phyloP scores from a whole-genome alignment of 2,113 vertebrate genomes.

The Grantiella picta region DNA sequence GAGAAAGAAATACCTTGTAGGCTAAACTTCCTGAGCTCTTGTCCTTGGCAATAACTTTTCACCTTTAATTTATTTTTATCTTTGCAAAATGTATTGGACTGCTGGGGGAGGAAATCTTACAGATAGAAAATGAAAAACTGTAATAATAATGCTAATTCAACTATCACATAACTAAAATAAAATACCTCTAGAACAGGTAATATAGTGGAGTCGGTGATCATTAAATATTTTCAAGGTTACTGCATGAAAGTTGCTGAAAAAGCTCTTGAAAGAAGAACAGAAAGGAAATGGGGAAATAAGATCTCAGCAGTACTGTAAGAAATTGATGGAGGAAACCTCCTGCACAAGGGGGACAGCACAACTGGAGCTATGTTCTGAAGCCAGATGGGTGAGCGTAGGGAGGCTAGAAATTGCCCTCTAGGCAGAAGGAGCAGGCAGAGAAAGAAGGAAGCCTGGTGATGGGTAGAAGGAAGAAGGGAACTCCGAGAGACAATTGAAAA shows the following conservation, averaged over 20 bases:
- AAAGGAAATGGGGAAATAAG: neutral
- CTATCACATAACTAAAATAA: conserved; percentile 30
- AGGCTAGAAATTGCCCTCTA: neutral
- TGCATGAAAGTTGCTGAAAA: neutral
- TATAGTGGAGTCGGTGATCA: neutral
- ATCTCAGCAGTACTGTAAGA: neutral
- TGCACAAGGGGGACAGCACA: neutral
- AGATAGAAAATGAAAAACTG: conserved; percentile 7
- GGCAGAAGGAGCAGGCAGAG: neutral
- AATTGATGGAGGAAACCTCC: neutral
- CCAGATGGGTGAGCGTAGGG: neutral
- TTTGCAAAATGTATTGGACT: neutral
- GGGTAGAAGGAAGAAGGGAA: neutral
- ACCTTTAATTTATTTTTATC: conserved; percentile 49
- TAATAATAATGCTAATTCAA: conserved; percentile 41
- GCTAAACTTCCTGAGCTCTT: neutral
- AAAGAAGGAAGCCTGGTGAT: neutral
- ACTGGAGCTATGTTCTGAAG: neutral
- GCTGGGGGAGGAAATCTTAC: neutral
- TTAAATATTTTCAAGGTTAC: conserved; percentile 48
- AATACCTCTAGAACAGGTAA: conserved; percentile 2
- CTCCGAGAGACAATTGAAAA: neutral
- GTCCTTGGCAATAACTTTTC: conserved; percentile 32
- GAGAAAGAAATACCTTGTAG: neutral
- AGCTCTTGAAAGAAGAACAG: neutral